Conservation (phyloP, 2,113 vertebrate genomes). For the Phylloscopus whistleri region DNA sequence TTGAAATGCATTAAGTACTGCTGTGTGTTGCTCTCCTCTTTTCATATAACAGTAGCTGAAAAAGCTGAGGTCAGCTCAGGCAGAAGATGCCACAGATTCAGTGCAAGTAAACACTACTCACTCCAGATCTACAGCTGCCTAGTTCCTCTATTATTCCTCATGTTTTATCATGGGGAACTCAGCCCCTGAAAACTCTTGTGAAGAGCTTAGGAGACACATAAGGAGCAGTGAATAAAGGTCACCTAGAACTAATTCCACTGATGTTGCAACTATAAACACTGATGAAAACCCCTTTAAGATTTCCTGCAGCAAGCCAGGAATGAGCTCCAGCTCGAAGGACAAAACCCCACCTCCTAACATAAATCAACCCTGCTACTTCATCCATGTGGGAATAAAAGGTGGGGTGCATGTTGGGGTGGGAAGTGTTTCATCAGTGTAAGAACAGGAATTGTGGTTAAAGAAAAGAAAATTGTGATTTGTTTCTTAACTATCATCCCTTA, state of each 20-base stretch:
- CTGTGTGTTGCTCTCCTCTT: not conserved
- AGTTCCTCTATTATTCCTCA: not conserved
- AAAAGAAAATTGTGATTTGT: not conserved
- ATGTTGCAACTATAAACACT: not conserved
- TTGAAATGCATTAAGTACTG: not conserved
- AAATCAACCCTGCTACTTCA: not conserved
- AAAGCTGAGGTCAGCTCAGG: not conserved
- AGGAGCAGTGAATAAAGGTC: not conserved
- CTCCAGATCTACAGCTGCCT: not conserved
- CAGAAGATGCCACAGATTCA: not conserved
- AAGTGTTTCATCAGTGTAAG: not conserved
- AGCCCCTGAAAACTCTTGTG: not conserved
- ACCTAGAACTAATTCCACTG: not conserved
- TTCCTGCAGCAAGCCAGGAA: not conserved
- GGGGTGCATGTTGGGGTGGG: fast-evolving
- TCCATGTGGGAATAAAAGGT: not conserved
- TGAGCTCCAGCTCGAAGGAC: not conserved
- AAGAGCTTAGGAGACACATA: not conserved
- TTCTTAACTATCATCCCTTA: not conserved
- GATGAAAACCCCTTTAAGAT: not conserved
- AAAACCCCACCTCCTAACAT: fast-evolving
- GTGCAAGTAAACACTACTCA: not conserved
- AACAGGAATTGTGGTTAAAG: not conserved
- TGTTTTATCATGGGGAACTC: not conserved
- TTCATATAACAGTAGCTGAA: not conserved